phyloP scores from a whole-genome alignment of 2,113 vertebrate genomes.

The Chunga burmeisteri region DNA sequence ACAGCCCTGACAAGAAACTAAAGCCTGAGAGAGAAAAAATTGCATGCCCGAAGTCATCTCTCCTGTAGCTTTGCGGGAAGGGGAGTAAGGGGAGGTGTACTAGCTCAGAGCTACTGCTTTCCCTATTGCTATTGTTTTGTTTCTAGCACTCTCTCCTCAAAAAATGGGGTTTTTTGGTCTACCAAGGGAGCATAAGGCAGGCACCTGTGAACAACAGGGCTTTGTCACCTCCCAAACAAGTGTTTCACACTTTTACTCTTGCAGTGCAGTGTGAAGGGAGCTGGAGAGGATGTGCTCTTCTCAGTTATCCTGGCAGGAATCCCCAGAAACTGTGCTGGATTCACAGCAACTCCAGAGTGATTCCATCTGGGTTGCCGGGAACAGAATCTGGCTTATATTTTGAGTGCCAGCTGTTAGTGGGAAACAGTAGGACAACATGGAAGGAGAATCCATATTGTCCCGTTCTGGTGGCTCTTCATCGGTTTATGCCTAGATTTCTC shows the following conservation, averaged over 20 bases:
- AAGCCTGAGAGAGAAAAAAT: not conserved
- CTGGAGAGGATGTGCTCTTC: not conserved
- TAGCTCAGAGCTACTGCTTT: not conserved
- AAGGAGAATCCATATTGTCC: not conserved
- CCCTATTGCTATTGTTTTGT: not conserved
- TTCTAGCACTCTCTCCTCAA: not conserved
- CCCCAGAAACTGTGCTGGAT: not conserved
- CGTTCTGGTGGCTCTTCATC: not conserved
- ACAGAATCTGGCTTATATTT: not conserved
- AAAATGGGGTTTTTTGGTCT: not conserved
- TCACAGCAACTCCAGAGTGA: not conserved
- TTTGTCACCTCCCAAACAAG: not conserved
- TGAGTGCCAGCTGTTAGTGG: not conserved
- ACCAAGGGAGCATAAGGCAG: accelerated
- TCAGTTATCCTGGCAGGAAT: not conserved
- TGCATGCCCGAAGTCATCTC: not conserved
- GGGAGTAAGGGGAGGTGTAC: not conserved
- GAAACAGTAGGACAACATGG: not conserved
- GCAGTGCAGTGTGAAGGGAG: not conserved
- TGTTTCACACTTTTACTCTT: not conserved
- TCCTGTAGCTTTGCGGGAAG: not conserved
- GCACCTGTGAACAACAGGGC: not conserved
- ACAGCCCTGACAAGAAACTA: not conserved
- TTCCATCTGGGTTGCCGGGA: not conserved
- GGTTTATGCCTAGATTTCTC: not conserved